These are phyloP conservation scores for Ophioninae sp. DNA, from an alignment of 2,888 invertebrate genomes.

Conservation along the genomic window DNA sequence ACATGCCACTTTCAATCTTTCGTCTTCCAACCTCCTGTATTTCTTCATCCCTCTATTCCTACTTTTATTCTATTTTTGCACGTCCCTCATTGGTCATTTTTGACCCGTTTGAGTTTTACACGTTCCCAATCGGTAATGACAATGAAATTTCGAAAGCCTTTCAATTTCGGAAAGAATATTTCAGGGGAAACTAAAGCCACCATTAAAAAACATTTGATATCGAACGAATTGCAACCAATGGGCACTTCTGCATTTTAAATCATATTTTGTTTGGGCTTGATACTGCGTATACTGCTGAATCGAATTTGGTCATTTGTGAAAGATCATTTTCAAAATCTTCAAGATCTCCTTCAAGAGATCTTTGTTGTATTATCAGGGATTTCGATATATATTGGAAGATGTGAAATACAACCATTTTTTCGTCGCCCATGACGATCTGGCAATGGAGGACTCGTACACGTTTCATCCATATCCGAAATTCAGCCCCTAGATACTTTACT, in stretches of 20 bases:
- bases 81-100: not conserved
- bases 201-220: too few species aligned
- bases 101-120: not conserved
- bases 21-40: not conserved
- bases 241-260: too few species aligned
- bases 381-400: not conserved
- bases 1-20: not conserved
- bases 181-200: too few species aligned
- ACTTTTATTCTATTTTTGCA: not conserved
- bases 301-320: too few species aligned
- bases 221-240: too few species aligned
- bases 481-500: not conserved
- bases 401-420: not conserved
- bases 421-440: not conserved
- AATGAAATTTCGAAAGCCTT: not conserved
- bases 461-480: not conserved
- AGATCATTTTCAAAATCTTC: too few species aligned
- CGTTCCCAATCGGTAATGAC: not conserved
- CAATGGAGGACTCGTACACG: not conserved
- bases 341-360: too few species aligned
- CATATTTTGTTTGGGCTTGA: too few species aligned
- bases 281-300: too few species aligned
- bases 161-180: not conserved
- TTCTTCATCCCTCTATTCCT: not conserved
- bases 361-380: not conserved